phyloP scores from a whole-genome alignment of 2,888 invertebrate genomes.

The Drosophila mayaguana region DNA sequence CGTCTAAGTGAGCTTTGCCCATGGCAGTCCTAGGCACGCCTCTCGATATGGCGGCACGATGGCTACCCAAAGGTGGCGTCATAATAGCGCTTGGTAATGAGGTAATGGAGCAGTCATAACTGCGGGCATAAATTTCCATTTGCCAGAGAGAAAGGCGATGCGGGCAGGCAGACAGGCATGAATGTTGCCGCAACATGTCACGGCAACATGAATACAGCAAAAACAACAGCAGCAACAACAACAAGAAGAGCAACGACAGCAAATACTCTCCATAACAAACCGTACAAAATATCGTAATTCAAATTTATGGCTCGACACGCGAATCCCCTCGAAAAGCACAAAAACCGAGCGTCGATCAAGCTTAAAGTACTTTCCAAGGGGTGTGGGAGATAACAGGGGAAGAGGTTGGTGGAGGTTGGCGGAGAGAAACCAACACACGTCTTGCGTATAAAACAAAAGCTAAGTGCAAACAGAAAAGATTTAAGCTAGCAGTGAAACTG shows the following conservation, averaged over 20 bases:
- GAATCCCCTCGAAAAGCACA: conserved; percentile 48
- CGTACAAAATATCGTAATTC: conserved; percentile 50
- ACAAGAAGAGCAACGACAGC: neutral
- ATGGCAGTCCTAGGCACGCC: conserved; percentile 47
- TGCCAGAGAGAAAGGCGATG: conserved; percentile 36
- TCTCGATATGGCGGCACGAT: conserved; percentile 9
- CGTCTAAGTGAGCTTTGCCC: conserved; percentile 14
- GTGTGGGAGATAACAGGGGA: neutral
- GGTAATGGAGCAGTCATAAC: conserved; percentile 55
- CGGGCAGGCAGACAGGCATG: conserved; percentile 26
- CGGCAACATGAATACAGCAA: conserved; percentile 42
- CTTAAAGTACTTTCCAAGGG: conserved; percentile 30
- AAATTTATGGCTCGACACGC: conserved; percentile 56
- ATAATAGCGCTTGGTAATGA: conserved; percentile 47
- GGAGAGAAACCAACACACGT: conserved; percentile 23
- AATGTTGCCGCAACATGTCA: conserved; percentile 59
- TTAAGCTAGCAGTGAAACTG: conserved; percentile 1
- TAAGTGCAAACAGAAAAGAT: conserved; percentile 30
- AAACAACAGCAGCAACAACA: conserved; percentile 9
- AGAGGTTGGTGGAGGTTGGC: neutral
- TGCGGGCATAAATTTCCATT: conserved; percentile 42
- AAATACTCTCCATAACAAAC: conserved; percentile 4
- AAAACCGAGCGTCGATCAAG: conserved; percentile 53
- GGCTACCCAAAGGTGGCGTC: conserved; percentile 43
- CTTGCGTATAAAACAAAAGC: conserved; percentile 49